These are phyloP conservation scores for Dipodomys ordii DNA, from an alignment of 2,113 vertebrate genomes.

Conservation along the genomic window DNA sequence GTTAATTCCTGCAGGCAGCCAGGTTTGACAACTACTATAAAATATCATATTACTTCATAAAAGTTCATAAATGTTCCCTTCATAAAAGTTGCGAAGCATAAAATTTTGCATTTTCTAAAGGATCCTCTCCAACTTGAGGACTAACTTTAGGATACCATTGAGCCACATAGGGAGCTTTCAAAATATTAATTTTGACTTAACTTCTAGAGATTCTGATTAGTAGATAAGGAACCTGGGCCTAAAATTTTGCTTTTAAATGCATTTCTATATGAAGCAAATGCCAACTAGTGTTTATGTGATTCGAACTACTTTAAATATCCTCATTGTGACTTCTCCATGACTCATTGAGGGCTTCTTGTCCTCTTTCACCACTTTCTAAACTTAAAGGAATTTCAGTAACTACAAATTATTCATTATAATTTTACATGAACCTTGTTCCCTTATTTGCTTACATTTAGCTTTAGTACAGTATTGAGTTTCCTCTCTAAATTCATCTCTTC, in stretches of 20 bases:
- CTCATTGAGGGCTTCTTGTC: not conserved
- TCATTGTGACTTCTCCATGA: conserved; percentile 43
- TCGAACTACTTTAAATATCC: conserved; percentile 58
- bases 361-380: conserved; percentile 42
- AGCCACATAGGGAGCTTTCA: not conserved
- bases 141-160: not conserved
- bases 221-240: not conserved
- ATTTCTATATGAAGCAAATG: too few species aligned
- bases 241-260: not conserved
- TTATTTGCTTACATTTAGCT: conserved; percentile 8
- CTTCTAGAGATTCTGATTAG: not conserved
- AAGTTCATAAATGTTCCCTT: not conserved
- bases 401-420: not conserved
- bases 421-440: not conserved
- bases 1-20: not conserved
- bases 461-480: conserved; percentile 1
- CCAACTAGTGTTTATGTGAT: conserved; percentile 37
- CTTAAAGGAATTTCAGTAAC: conserved; percentile 58
- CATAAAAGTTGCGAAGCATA: not conserved
- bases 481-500: conserved; percentile 49
- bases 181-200: not conserved
- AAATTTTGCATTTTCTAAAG: not conserved
- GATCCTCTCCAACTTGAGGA: not conserved
- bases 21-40: conserved; percentile 1
- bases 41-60: not conserved